A percentile compares a stretch with the other conserved stretches of the same genome.
These are phyloP conservation scores for Poeciliopsis prolifica DNA, from an alignment of 2,113 vertebrate species.

Conservation along the genomic window DNA sequence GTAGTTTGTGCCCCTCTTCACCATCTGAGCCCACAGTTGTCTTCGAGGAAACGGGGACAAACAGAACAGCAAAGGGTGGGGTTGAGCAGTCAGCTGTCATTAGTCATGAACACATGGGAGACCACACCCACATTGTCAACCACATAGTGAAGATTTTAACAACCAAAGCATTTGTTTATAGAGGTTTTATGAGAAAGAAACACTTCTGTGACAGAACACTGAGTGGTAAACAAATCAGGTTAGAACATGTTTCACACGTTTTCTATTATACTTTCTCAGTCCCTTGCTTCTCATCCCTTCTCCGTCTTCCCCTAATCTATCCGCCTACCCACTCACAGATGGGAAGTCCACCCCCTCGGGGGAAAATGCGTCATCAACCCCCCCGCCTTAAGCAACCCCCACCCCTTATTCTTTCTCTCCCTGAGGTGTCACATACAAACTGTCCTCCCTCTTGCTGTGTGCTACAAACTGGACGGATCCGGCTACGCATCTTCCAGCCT, in stretches of 20 bases:
- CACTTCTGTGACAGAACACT: neutral
- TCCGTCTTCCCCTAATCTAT: constrained; percentile 41
- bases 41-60: constrained; percentile 40
- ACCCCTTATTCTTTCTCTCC: constrained; percentile 40
- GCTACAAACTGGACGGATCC: constrained; percentile 46
- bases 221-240: neutral
- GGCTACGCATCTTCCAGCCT: constrained; percentile 31
- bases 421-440: neutral
- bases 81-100: constrained; percentile 25
- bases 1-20: constrained; percentile 69
- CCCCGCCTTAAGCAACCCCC: constrained; percentile 60
- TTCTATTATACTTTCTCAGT: constrained; percentile 15
- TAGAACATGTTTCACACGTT: neutral
- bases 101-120: constrained; percentile 41
- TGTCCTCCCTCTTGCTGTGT: neutral
- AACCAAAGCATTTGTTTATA: neutral
- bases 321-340: constrained; percentile 63
- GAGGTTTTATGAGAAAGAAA: neutral
- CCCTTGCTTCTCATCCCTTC: neutral
- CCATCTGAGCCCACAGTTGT: constrained; percentile 71
- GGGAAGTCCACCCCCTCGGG: constrained; percentile 65
- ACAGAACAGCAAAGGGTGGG: constrained; percentile 23
- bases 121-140: constrained; percentile 57
- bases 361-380: constrained; percentile 69
- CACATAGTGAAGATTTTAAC: constrained; percentile 5